Percentiles rank a stretch among this genome's conserved stretches.
These are phyloP conservation scores for Antechinus stuartii DNA, from an alignment of 2,113 vertebrate species.

Conservation along the genomic window DNA sequence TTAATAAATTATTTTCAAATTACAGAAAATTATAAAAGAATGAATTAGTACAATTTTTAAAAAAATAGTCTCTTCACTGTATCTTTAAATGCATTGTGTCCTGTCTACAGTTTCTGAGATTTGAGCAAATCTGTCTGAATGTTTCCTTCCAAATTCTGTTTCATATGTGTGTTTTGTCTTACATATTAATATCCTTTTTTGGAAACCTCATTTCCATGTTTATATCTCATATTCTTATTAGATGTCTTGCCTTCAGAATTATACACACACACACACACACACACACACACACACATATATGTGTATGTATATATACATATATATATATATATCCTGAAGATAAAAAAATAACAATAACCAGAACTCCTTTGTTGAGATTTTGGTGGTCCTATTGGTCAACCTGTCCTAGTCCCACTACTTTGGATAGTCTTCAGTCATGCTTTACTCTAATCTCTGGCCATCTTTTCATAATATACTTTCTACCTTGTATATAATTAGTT, in stretches of 20 bases:
- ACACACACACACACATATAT: no score
- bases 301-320: not conserved
- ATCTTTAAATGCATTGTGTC: not conserved
- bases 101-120: not conserved
- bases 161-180: not conserved
- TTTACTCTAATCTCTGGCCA: not conserved
- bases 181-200: not conserved
- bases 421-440: not conserved
- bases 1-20: not conserved
- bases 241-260: not conserved
- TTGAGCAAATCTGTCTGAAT: not conserved
- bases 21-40: not conserved
- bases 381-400: not conserved
- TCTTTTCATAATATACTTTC: not conserved
- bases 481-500: not conserved
- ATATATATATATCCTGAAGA: not conserved
- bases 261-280: no score
- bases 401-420: not conserved
- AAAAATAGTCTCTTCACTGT: not conserved
- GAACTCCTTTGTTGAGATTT: not conserved
- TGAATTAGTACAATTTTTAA: not conserved
- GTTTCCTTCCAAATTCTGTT: not conserved
- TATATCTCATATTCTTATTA: not conserved
- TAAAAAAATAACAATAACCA: not conserved
- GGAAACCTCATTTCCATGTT: not conserved